Conservation (phyloP, 1,140 invertebrate genomes). For the Drosophila melanogaster region DNA sequence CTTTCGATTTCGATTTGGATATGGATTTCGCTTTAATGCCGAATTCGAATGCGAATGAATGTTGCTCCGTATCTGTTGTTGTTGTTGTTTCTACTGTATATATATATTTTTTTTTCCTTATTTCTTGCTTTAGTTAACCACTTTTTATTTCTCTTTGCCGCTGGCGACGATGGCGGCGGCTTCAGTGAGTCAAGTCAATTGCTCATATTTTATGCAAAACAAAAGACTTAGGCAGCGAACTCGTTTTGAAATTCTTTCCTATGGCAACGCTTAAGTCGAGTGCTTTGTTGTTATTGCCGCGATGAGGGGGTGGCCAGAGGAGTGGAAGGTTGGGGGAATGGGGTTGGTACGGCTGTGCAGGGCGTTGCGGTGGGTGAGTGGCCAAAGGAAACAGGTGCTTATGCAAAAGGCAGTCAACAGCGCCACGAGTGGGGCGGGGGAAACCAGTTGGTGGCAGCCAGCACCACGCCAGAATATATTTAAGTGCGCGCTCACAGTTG, state of each 20-base stretch:
- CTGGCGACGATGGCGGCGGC: slow-evolving; percentile 1
- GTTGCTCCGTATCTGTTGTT: slow-evolving; percentile 24
- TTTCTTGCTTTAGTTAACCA: slow-evolving; percentile 1
- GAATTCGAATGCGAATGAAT: slow-evolving; percentile 56
- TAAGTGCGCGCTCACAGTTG: slow-evolving; percentile 51
- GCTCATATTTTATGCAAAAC: slow-evolving; percentile 58
- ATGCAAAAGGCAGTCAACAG: slow-evolving; percentile 61
- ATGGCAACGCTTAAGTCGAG: slow-evolving; percentile 7
- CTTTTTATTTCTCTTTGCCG: slow-evolving; percentile 4
- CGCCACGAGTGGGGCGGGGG: slow-evolving; percentile 11
- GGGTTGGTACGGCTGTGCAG: background rate
- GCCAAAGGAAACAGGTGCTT: slow-evolving; percentile 76
- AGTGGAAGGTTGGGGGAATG: slow-evolving; percentile 2
- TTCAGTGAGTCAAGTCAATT: slow-evolving; percentile 13
- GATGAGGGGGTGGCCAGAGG: background rate
- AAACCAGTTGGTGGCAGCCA: slow-evolving; percentile 36
- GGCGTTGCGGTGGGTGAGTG: slow-evolving; percentile 9
- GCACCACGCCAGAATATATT: slow-evolving; percentile 69
- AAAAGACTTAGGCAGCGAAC: slow-evolving; percentile 71
- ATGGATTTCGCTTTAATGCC: slow-evolving; percentile 57
- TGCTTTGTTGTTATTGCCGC: background rate
- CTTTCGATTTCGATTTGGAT: slow-evolving; percentile 73
- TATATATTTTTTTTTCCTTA: background rate
- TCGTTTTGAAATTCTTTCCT: slow-evolving; percentile 71
- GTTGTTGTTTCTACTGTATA: background rate